phyloP scores from a whole-genome alignment of 1,140 invertebrate genomes.

The Asbolus verrucosus region DNA sequence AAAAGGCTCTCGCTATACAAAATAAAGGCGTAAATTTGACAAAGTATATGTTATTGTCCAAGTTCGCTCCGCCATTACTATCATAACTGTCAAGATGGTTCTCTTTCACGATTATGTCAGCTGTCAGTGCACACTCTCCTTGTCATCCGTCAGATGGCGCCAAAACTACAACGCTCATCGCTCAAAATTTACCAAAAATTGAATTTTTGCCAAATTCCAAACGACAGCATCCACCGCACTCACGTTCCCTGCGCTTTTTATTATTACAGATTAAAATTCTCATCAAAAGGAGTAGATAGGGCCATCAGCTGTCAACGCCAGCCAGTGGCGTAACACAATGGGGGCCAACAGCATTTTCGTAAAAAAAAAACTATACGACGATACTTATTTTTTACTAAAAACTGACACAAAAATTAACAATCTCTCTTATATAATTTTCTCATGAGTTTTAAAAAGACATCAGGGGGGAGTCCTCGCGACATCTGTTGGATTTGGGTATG shows the following conservation, averaged over 20 bases:
- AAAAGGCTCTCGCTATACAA: slow-evolving; percentile 48
- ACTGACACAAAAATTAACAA: slow-evolving; percentile 64
- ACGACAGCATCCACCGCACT: too few relatives aligned
- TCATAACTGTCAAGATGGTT: slow-evolving; percentile 51
- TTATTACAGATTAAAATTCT: too few relatives aligned
- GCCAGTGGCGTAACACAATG: too few relatives aligned
- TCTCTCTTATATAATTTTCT: slow-evolving; percentile 83
- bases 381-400: too few relatives aligned
- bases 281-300: too few relatives aligned
- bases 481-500: slow-evolving; percentile 88
- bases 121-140: background rate
- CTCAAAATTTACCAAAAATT: background rate
- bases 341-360: slow-evolving; percentile 12
- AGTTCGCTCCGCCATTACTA: slow-evolving; percentile 63
- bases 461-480: slow-evolving; percentile 83
- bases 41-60: slow-evolving; percentile 63
- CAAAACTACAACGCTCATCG: background rate
- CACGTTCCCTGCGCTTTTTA: too few relatives aligned
- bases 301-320: too few relatives aligned
- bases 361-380: slow-evolving; percentile 11
- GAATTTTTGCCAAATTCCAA: too few relatives aligned
- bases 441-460: slow-evolving; percentile 85
- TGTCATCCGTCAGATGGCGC: background rate
- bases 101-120: slow-evolving; percentile 40
- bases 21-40: slow-evolving; percentile 54